Base-by-base conservation (phyloP, 2,113 vertebrate species). In the Periophthalmus modestus region DNA sequence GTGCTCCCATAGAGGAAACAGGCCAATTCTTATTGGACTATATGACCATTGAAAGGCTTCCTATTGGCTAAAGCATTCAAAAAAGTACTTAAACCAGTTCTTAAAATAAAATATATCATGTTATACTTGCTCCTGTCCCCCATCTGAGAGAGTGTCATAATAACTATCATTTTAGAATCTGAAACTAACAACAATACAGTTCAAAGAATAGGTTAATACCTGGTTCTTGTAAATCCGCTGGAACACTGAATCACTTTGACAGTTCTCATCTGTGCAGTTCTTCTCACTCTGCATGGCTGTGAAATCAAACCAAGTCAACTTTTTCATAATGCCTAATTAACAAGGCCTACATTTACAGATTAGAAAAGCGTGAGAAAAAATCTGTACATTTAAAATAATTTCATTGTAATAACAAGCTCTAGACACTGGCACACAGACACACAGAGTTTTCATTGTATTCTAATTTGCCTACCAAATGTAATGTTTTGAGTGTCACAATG, bases 161-260 rank as follows among this genome's bases (percentile, higher is more conserved):
- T 43, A 43, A 43, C n/a, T n/a, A n/a, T n/a, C 36, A 39, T 39
- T 39, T 50, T 5, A 48, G 48, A 50, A 50, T 50, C 48, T 16
- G 48, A 50, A 16, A 15, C 48, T 50, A 50, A 50, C 48, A 18
- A 50, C 6, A 50, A 50, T 50, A 16, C 14, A 50, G 48, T 50
- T 5, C 15, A 55, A 55, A 10, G 21, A 11, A 6, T 23, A 21
- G 10, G 54, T 23, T 0, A 52, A n/a, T 10, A 98, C 97, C 96
- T 98, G 97, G 74, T 95, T 95, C 83, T 91, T 95, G 4, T 95
- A 93, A 81, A 98, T 98, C 47, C 97, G 93, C 2, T 94, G 84
- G 61, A 95, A 92, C 46, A 95, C 96, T 0, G 96, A 96, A 0
- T 88, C 79, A 19, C 85, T 77, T 55, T 85, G 88, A 0, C 82